Evolutionary conservation across 2,888 invertebrate genomes (phyloP), one percentile per base, ranked within the genome.

Genomic region (Drosophila borborema): DNA sequence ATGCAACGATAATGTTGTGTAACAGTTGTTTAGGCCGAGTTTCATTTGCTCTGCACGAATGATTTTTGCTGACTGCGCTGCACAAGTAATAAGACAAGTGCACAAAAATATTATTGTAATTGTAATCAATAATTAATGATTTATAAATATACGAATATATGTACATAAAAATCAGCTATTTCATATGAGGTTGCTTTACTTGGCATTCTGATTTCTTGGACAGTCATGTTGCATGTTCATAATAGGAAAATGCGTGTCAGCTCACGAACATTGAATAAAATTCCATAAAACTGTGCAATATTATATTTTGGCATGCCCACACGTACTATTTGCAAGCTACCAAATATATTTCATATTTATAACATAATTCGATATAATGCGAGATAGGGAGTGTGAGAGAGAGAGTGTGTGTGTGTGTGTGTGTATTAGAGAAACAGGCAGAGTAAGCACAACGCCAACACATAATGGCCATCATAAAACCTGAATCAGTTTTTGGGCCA

Each of bases 341-440:
- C 54, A 72, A 72, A 85, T 86, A 76, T 82, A 85, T 86, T 86
- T 86, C 71, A 86, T 86, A 86, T 88, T 88, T 85, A 85, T 85
- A 89, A 85, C 85, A 85, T 85, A 85, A 85, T 85, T 89, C 86
- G 84, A 86, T 89, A 88, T 85, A 85, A 85, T 85, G 72, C 86
- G 62, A 2, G 49, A n/a, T 31, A 10, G 14, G 74, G 77, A 69
- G 81, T 68, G 88, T 59, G 67, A 60, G 78, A 6, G 62, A 2
- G 49, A n/a, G 49, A 10, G 14, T 72, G 81, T 65, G 77, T 67
- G 86, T 61, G 78, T 28, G 67, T 60, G 78, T 28, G 28, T 28
- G 28, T 28, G 28, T 28, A 28, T 60, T 60, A 59, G 64, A 54
- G 49, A 16, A 53, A 6, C n/a, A 43, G 18, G 60, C 59, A 34